Base-by-base conservation (phyloP, 2,797 vertebrate species). In the Trichosurus vulpecula region DNA sequence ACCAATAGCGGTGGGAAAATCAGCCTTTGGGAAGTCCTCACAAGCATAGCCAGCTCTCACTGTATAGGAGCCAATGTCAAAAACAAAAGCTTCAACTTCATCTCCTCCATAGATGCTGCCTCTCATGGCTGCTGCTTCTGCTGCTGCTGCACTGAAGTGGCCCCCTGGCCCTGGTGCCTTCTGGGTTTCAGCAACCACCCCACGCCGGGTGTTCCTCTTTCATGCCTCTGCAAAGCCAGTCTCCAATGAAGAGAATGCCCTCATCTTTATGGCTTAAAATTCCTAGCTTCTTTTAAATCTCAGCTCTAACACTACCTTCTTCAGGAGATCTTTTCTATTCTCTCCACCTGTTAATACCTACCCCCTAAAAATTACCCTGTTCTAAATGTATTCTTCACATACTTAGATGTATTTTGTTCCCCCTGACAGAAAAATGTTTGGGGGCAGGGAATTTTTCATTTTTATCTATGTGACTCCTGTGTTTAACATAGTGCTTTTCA, bases 11-110 rank as follows among this genome's bases (percentile, higher is more conserved):
- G 99, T 99, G 94, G 99, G 99, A 98, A 99, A 99, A 98, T 99
- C 99, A n/a, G 99, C 99, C 99, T 99, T 99, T 91, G 99, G 99
- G 98, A 99, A 99, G 98, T 99, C 99, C 98, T 99, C 99, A 91
- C 99, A 99, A 41, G 99, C 99, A 96, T 99, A 99, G 96, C 99
- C 99, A 96, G 99, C 99, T 98, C 99, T 99, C 93, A 99, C 99
- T 0, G 99, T 99, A 96, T 99, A 99, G 0, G 99, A 99, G 96
- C 99, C 99, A 90, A 99, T 99, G 98, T 99, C 99, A 96, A 99
- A 99, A 96, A 99, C 99, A 98, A 99, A 98, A 56, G 99, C 99
- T 93, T 99, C 99, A 90, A 99, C 99, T 98, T 99, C 99, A 99
- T 99, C 99, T 99, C 52, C 52, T 53, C 52, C 52, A 53, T 9